These are phyloP conservation scores for Mystacornis crossleyi DNA, from an alignment of 2,113 vertebrate species.

Conservation along the genomic window DNA sequence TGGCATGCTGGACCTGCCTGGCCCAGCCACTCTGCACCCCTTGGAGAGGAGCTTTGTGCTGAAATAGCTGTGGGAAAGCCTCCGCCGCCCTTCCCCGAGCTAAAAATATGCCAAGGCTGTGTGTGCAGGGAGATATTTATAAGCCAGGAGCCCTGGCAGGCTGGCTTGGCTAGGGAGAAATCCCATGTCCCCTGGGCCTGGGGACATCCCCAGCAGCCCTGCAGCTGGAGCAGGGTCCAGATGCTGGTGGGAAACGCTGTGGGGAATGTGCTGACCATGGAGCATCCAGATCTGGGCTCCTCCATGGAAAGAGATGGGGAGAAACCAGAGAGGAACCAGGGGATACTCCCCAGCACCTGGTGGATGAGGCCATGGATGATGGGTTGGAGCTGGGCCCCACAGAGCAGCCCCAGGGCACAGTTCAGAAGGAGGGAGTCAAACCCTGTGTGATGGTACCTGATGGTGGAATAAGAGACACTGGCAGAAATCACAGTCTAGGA, in stretches of 20 bases:
- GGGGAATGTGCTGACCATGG: neutral
- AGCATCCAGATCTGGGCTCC: neutral
- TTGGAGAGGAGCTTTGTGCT: neutral
- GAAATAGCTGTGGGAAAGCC: conserved; percentile 65
- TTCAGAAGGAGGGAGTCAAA: neutral
- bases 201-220: neutral
- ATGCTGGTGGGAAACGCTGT: neutral
- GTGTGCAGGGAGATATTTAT: conserved; percentile 58
- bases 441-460: neutral
- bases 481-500: neutral
- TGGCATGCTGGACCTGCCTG: neutral
- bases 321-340: neutral
- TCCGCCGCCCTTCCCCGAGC: neutral
- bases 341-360: neutral
- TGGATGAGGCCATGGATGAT: fast-evolving
- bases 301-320: neutral
- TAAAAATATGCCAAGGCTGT: conserved; percentile 42
- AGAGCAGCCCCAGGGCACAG: neutral
- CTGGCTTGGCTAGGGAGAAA: neutral
- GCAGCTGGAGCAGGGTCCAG: neutral
- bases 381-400: neutral
- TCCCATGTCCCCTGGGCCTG: neutral
- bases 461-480: neutral
- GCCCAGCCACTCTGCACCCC: neutral
- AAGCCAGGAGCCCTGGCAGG: conserved; percentile 34